Evolutionary conservation across 1,140 invertebrate species (phyloP).

Genomic region (Samia ricini): DNA sequence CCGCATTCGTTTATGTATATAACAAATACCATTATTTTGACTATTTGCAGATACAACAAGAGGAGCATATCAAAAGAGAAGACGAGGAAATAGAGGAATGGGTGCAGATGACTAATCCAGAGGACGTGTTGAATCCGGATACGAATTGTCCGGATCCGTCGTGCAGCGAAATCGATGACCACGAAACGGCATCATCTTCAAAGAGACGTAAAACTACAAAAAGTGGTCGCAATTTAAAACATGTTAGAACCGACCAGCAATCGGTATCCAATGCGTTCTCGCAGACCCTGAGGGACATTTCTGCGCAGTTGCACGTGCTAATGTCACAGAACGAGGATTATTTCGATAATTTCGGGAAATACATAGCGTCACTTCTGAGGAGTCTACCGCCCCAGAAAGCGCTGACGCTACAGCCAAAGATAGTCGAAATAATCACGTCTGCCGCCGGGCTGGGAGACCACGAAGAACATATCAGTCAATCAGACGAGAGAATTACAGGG

Average conservation of each 20-base stretch:
- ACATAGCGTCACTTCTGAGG: constrained; percentile 37
- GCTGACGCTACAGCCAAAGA: constrained; percentile 35
- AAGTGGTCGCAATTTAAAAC: background rate
- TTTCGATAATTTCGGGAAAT: constrained; percentile 38
- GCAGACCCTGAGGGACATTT: constrained; percentile 11
- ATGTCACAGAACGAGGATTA: constrained; percentile 18
- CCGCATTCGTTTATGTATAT: no score
- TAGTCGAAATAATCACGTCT: constrained; percentile 32
- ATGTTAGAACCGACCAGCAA: background rate
- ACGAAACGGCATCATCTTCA: no score
- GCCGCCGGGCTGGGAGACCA: constrained; percentile 8
- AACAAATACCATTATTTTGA: background rate
- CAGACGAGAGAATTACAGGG: background rate
- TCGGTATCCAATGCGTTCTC: background rate
- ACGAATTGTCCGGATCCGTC: background rate
- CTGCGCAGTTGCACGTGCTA: constrained; percentile 3
- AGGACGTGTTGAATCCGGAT: constrained; percentile 7
- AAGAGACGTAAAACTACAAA: background rate
- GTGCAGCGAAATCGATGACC: constrained; percentile 8
- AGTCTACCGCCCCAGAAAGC: constrained; percentile 32
- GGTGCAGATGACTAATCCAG: constrained; percentile 18
- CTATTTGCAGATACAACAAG: constrained; percentile 2
- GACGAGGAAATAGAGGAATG: constrained; percentile 9
- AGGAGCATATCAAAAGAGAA: background rate
- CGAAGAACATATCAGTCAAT: constrained; percentile 15